Base-by-base conservation (phyloP, 2,888 invertebrate genomes). In the Pollenia griseotomentosa region DNA sequence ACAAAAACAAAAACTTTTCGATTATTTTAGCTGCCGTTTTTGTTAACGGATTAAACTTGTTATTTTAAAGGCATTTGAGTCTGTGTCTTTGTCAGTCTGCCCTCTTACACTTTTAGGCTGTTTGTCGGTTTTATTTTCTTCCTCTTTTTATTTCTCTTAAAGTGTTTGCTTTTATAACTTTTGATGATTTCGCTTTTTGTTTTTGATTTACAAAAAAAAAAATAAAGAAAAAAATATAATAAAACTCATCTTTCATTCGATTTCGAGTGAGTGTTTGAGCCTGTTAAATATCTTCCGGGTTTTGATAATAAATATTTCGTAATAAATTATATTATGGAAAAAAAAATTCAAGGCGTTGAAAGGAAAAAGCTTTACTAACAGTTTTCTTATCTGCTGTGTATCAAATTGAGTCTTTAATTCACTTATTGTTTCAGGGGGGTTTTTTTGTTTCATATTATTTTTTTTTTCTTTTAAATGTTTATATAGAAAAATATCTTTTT, bases 241-340 rank as follows among this genome's bases (percentile, higher is more conserved):
- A 33, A 33, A 46, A 59, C 2, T 61, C 33, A 33, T 33, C 40
- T 51, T 66, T 74, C 51, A 51, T 66, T 51, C 57, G 40, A 16
- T 74, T 74, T 74, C 1, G 14, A 51, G 16, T 61, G 14, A 42
- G 42, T 55, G 4, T 77, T 75, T 71, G 51, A 70, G 59, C 12
- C 55, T 59, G 71, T 70, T 70, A 57, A 81, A 78, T 84, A 78
- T 84, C 84, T 87, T 87, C 87, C 87, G 84, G 87, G 87, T 81
- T 74, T 78, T 82, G 70, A 78, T 82, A 84, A 78, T 68, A 63
- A 84, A 78, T 68, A 63, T 84, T 84, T 81, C 57, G 84, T 61
- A 68, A 84, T 73, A 68, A 85, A 77, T 68, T 68, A 53, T 16
- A 53, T 65, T 79, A 66, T 71, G 48, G 57, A 79, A 40, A 74